phyloP scores from a whole-genome alignment of 2,113 vertebrate genomes.

The Oncorhynchus masou region DNA sequence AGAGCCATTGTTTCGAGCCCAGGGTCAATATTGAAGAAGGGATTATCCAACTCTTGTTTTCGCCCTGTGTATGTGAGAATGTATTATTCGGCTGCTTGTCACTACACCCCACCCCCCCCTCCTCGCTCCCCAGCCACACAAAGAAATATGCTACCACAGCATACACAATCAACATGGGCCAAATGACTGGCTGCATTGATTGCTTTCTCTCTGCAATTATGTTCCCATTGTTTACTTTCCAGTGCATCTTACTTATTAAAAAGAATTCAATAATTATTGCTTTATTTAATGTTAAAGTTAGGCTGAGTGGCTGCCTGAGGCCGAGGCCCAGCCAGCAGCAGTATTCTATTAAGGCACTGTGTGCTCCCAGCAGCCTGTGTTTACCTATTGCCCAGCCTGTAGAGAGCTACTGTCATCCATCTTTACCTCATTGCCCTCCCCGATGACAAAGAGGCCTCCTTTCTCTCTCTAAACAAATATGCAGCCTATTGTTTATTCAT shows the following conservation, averaged over 20 bases:
- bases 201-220: slow-evolving; percentile 97
- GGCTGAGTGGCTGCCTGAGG: slow-evolving; percentile 85
- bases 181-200: slow-evolving; percentile 99
- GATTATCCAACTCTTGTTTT: slow-evolving; percentile 75
- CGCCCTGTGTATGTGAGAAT: slow-evolving; percentile 79
- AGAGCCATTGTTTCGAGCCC: slow-evolving; percentile 95
- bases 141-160: slow-evolving; percentile 64
- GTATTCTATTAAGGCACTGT: slow-evolving; percentile 71
- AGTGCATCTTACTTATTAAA: slow-evolving; percentile 98
- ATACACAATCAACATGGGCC: slow-evolving; percentile 98
- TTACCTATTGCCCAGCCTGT: slow-evolving; percentile 23
- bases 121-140: slow-evolving; percentile 47
- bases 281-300: slow-evolving; percentile 99
- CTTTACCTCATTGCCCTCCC: slow-evolving; percentile 54
- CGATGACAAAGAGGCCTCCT: slow-evolving; percentile 45
- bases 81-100: slow-evolving; percentile 75
- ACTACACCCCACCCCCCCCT: slow-evolving; percentile 42
- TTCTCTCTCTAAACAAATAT: slow-evolving; percentile 60
- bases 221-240: slow-evolving; percentile 99
- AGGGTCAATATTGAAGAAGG: slow-evolving; percentile 92
- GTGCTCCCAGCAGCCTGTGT: background rate
- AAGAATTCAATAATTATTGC: slow-evolving; percentile 99
- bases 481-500: slow-evolving; percentile 57
- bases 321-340: slow-evolving; percentile 72
- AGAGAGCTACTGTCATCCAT: slow-evolving; percentile 59